Base-by-base conservation (phyloP, 2,113 vertebrate genomes). In the Notothenia rossii region DNA sequence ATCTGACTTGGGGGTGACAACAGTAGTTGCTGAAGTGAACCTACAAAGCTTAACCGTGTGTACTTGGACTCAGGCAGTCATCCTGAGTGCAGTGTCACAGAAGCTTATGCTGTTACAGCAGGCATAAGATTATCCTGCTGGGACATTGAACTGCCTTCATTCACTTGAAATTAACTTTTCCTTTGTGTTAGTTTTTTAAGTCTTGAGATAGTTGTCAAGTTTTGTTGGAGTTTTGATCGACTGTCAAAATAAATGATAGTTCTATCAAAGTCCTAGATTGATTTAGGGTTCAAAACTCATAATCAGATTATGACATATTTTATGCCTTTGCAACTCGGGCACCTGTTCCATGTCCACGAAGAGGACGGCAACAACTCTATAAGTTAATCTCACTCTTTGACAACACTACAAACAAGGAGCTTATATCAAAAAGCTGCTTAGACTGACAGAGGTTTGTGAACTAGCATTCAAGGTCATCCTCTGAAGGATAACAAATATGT, bases 351-450 rank as follows among this genome's bases (percentile, higher is more conserved):
- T 63, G 50, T 45, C 10, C 5, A 63, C 25, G 40, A 71, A 77
- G 55, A 81, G 54, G 84, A 65, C 22, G 4, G 1, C 40, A 62
- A 69, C 65, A 82, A 75, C 86, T 88, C 71, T 82, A 91, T 88
- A 91, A 86, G 75, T 92, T 92, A 89, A 91, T 85, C 73, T 84
- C 88, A 92, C 85, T 92, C 82, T 94, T 92, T 92, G 89, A 92
- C 90, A 87, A 89, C 79, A 89, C 75, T 75, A 86, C 81, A 89
- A 86, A 87, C 81, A 93, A 83, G 45, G 46, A 85, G 88, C 86
- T 93, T 92, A 93, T 89, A 89, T 72, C 71, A 85, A 36, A 59
- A 93, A 92, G 87, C 87, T 84, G 88, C 87, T 94, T 92, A 92
- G 82, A 70, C 54, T 86, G 67, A 75, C 83, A 88, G 60, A 82